A percentile compares a stretch with the other conserved stretches of the same genome.
phyloP scores from a whole-genome alignment of 2,888 invertebrate genomes.

The Drosophila engyochracea region DNA sequence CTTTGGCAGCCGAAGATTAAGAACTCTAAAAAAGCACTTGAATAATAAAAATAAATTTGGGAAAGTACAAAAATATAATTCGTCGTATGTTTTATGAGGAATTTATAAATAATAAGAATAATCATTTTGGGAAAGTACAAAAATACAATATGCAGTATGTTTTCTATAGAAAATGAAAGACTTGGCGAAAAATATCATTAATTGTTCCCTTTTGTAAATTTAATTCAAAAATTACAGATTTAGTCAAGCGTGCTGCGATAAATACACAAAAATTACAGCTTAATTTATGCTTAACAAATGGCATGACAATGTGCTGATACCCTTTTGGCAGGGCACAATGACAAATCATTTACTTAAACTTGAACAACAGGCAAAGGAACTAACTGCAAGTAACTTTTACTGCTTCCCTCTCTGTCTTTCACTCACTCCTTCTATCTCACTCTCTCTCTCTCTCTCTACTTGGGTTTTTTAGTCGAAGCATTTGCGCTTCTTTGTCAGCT shows the following conservation, averaged over 20 bases:
- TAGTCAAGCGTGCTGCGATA: neutral
- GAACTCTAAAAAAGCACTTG: neutral
- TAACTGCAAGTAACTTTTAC: constrained; percentile 23
- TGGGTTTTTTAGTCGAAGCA: constrained; percentile 40
- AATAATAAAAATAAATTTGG: neutral
- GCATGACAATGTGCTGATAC: neutral
- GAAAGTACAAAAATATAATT: neutral
- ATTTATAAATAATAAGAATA: no score
- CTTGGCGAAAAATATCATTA: neutral
- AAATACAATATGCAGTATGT: neutral
- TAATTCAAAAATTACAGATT: neutral
- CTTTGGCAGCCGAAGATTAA: constrained; percentile 5
- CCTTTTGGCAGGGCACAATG: constrained; percentile 18
- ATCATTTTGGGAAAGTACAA: neutral
- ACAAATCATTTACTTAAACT: constrained; percentile 57
- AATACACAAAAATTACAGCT: neutral
- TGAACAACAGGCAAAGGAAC: constrained; percentile 39
- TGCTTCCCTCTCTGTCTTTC: neutral
- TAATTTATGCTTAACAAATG: neutral
- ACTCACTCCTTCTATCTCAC: neutral
- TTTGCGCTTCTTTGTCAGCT: constrained; percentile 57
- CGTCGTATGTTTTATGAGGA: no score
- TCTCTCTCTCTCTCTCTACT: neutral
- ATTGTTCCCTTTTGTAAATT: rapidly evolving
- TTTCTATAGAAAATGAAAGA: neutral